Conservation (phyloP, 2,888 invertebrate species). For the Eurytoma californica region DNA sequence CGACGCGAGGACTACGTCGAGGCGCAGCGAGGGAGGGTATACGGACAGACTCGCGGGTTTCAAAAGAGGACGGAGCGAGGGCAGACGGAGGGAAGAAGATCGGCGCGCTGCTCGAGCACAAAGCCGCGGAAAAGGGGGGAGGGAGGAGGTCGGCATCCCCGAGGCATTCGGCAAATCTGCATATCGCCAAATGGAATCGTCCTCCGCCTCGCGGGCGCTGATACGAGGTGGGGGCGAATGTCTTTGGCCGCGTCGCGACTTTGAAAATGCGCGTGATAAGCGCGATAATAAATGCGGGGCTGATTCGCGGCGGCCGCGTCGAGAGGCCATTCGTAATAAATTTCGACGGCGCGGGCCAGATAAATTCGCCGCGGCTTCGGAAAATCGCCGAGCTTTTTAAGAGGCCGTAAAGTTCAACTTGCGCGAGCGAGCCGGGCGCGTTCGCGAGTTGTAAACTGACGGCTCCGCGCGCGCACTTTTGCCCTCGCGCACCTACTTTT, state of each 20-base stretch:
- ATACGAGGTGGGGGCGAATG: not conserved
- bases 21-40: too few relatives aligned
- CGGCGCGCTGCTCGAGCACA: slow-evolving; percentile 13
- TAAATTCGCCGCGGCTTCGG: not conserved
- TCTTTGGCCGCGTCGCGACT: not conserved
- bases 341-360: slow-evolving; percentile 25
- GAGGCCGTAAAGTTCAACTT: too few relatives aligned
- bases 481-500: too few relatives aligned
- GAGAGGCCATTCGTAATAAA: slow-evolving; percentile 51
- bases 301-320: slow-evolving; percentile 1
- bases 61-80: not conserved
- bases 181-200: slow-evolving; percentile 68
- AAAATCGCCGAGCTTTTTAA: too few relatives aligned
- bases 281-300: slow-evolving; percentile 40
- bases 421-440: too few relatives aligned
- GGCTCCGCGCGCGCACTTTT: too few relatives aligned
- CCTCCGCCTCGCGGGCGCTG: slow-evolving; percentile 41
- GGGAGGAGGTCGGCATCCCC: slow-evolving; percentile 53
- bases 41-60: not conserved
- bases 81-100: not conserved
- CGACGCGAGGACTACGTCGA: too few relatives aligned
- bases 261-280: slow-evolving; percentile 38
- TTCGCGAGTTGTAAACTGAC: too few relatives aligned
- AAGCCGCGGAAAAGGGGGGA: slow-evolving; percentile 1
- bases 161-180: slow-evolving; percentile 66